A percentile compares a stretch with the other conserved stretches of the same genome.
phyloP scores from a whole-genome alignment of 1,140 invertebrate species.

The Caenorhabditis tropicalis region DNA sequence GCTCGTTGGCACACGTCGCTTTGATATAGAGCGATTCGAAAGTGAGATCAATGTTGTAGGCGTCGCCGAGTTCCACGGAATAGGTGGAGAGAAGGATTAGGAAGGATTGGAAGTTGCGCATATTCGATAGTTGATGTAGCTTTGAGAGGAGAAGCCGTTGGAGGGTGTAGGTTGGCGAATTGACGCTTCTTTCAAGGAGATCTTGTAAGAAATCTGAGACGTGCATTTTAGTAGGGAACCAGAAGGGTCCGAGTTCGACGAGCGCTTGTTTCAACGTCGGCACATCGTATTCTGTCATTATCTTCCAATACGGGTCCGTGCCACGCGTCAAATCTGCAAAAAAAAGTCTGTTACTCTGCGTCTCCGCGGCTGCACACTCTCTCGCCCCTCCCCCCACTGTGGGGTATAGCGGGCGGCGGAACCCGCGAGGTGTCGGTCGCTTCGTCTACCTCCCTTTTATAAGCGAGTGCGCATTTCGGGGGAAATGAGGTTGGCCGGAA shows the following conservation, averaged over 20 bases:
- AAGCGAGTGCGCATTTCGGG: neutral
- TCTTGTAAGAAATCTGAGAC: neutral
- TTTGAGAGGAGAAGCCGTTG: neutral
- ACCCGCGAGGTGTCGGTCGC: slow-evolving; percentile 25
- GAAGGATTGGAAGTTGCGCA: neutral
- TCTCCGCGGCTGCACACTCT: neutral
- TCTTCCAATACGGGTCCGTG: neutral
- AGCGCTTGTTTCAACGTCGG: neutral
- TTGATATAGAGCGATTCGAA: neutral
- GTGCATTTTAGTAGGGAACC: slow-evolving; percentile 18
- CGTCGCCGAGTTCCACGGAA: neutral
- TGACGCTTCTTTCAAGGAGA: neutral
- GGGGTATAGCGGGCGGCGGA: neutral
- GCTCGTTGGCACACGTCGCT: neutral
- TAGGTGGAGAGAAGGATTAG: neutral
- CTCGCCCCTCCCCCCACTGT: neutral
- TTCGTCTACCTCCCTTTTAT: neutral
- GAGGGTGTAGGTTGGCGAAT: neutral
- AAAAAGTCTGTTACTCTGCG: neutral
- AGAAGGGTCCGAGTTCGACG: neutral
- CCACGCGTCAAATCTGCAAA: neutral
- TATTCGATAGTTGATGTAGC: neutral
- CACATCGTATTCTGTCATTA: slow-evolving; percentile 15
- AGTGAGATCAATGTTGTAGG: neutral
- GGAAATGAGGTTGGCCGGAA: slow-evolving; percentile 3